phyloP scores from a whole-genome alignment of 2,113 vertebrate genomes.

The Oncorhynchus gorbuscha region DNA sequence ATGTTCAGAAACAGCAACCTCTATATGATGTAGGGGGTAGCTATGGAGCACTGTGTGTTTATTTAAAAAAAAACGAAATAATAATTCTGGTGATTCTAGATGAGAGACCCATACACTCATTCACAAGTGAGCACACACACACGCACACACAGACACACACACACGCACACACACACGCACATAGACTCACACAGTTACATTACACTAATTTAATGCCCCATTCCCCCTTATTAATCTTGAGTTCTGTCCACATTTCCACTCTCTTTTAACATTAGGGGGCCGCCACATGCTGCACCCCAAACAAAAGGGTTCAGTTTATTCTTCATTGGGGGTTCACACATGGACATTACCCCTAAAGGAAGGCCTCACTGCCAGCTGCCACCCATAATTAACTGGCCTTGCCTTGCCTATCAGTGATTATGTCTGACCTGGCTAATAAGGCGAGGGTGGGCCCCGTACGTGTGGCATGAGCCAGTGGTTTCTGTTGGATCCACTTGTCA shows the following conservation, averaged over 20 bases:
- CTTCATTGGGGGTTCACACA: conserved; percentile 61
- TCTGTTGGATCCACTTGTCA: conserved; percentile 8
- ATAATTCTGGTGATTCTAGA: too few relatives aligned
- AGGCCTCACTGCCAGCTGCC: conserved; percentile 75
- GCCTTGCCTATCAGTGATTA: conserved; percentile 76
- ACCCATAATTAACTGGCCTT: conserved; percentile 73
- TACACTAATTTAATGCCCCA: conserved; percentile 71
- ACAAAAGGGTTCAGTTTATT: conserved; percentile 75
- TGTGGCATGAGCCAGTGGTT: conserved; percentile 46
- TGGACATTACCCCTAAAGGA: conserved; percentile 75
- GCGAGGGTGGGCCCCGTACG: conserved; percentile 65
- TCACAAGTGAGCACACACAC: conserved; percentile 15
- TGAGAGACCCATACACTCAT: too few relatives aligned
- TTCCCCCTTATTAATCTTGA: conserved; percentile 68
- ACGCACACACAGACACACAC: conserved; percentile 16
- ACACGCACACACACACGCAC: conserved; percentile 5
- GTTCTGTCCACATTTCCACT: conserved; percentile 65
- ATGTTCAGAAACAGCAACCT: too few relatives aligned
- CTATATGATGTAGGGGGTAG: too few relatives aligned
- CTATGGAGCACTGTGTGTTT: too few relatives aligned
- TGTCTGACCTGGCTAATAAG: conserved; percentile 78
- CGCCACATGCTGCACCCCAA: conserved; percentile 61
- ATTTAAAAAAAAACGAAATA: too few relatives aligned
- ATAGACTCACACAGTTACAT: conserved; percentile 32
- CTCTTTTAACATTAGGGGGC: conserved; percentile 65